These are phyloP conservation scores for Pseudomyrmex cubaensis DNA, from an alignment of 1,140 invertebrate species.

Conservation along the genomic window DNA sequence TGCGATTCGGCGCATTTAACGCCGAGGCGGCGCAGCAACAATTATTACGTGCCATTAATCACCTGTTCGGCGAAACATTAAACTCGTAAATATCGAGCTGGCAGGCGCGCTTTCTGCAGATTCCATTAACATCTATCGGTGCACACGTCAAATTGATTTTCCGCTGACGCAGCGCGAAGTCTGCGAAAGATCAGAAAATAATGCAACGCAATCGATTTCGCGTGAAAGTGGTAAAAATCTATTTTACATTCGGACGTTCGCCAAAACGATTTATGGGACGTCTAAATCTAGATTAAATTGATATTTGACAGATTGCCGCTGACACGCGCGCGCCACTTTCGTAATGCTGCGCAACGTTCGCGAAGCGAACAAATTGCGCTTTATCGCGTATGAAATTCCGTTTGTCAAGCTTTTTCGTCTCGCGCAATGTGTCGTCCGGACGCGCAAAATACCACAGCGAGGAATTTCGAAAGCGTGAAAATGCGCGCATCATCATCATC, in stretches of 20 bases:
- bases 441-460: not conserved
- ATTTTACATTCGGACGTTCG: not conserved
- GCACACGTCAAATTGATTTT: not conserved
- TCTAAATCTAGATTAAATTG: not conserved
- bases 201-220: not conserved
- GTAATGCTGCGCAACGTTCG: not conserved
- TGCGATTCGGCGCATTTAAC: constrained; percentile 27
- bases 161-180: no score
- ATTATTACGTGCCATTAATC: constrained; percentile 34
- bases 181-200: not conserved
- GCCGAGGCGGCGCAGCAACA: not conserved
- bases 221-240: not conserved
- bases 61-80: constrained; percentile 12
- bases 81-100: constrained; percentile 11
- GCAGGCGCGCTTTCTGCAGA: not conserved
- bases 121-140: constrained; percentile 28
- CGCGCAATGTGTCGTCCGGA: not conserved
- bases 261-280: no score
- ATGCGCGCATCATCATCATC: constrained; percentile 17
- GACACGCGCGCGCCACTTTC: not conserved
- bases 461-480: constrained; percentile 43
- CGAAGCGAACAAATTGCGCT: not conserved
- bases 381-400: constrained; percentile 7
- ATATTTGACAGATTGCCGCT: not conserved
- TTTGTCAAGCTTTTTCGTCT: constrained; percentile 20